Conservation (phyloP, 2,113 vertebrate genomes). For the Aptenodytes patagonicus region DNA sequence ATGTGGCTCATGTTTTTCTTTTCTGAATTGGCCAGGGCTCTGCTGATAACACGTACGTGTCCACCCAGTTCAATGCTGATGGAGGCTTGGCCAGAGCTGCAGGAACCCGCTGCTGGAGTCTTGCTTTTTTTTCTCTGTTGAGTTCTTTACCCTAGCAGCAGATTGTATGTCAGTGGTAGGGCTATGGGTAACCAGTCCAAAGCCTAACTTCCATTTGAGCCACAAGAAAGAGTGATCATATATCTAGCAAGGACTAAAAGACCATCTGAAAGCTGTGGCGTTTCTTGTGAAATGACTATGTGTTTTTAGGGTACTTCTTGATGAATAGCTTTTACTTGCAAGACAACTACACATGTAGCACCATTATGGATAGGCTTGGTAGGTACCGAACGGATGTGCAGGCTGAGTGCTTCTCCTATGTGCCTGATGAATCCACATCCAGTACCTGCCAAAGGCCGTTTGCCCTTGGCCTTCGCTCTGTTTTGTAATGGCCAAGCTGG, state of each 20-base stretch:
- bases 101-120: neutral
- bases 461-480: neutral
- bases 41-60: fast-evolving
- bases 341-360: neutral
- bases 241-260: neutral
- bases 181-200: neutral
- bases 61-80: fast-evolving
- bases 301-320: neutral
- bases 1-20: neutral
- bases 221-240: neutral
- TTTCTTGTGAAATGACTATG: neutral
- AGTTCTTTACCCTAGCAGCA: neutral
- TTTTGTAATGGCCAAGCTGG: neutral
- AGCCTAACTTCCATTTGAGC: neutral
- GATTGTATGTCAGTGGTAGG: neutral
- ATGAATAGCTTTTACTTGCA: neutral
- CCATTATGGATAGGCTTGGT: neutral
- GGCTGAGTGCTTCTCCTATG: neutral
- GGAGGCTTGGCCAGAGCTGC: neutral
- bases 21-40: neutral
- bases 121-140: neutral
- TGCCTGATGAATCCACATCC: neutral
- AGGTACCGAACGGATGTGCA: neutral
- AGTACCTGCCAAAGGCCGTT: neutral
- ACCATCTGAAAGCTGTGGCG: neutral